A percentile compares a stretch with the other conserved stretches of the same genome.
phyloP scores from a whole-genome alignment of 2,888 invertebrate species.

The Philereme transversata region DNA sequence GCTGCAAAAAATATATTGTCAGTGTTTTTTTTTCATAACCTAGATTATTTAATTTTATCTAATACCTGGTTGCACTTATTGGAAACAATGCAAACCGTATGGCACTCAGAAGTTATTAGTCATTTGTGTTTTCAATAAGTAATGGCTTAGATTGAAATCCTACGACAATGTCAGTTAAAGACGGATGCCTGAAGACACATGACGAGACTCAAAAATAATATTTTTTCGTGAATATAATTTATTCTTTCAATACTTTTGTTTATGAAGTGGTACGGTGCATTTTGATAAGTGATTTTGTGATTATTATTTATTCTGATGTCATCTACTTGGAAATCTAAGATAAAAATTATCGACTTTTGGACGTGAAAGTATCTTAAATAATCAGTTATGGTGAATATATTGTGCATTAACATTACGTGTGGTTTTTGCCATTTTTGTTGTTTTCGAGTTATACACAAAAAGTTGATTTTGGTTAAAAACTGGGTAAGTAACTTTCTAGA shows the following conservation, averaged over 20 bases:
- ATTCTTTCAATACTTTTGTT: neutral
- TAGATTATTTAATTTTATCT: constrained; percentile 20
- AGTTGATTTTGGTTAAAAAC: constrained; percentile 23
- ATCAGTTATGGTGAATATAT: constrained; percentile 32
- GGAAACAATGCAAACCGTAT: constrained; percentile 11
- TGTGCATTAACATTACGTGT: constrained; percentile 27
- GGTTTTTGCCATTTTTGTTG: constrained; percentile 30
- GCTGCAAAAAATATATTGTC: constrained; percentile 5
- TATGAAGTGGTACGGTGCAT: constrained; percentile 5
- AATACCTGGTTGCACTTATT: constrained; percentile 7
- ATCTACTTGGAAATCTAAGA: constrained; percentile 24
- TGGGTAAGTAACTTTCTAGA: constrained; percentile 26
- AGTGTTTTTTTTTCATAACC: constrained; percentile 5
- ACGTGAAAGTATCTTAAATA: constrained; percentile 26
- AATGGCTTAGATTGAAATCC: constrained; percentile 12
- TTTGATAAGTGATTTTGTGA: constrained; percentile 15
- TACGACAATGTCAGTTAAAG: constrained; percentile 16
- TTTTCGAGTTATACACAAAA: constrained; percentile 22
- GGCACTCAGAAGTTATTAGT: constrained; percentile 11
- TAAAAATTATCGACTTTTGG: constrained; percentile 39
- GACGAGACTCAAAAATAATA: neutral
- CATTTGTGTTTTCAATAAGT: constrained; percentile 21
- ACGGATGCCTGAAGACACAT: constrained; percentile 1
- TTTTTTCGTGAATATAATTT: neutral
- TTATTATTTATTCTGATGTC: constrained; percentile 30